Base-by-base conservation (phyloP, 2,888 invertebrate species). In the Drosophila mayaguana region DNA sequence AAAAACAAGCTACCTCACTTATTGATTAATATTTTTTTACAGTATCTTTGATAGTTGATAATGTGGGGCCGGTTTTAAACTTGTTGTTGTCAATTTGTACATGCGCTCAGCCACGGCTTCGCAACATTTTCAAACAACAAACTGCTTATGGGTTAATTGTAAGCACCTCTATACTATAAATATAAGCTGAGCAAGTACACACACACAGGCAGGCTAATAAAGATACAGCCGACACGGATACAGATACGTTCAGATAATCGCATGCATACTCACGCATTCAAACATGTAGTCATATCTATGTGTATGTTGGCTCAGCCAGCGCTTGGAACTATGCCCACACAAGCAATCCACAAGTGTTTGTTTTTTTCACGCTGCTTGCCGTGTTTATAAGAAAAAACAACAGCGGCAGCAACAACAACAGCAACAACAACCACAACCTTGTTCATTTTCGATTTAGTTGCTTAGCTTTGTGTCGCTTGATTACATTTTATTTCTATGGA, bases 401-500 rank as follows among this genome's bases (percentile, higher is more conserved):
- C 50, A 34, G 14, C 16, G 16, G 16, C 22, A 3, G 6, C 32
- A 14, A n/a, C 50, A 18, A 1, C 32, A 16, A 2, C 14, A 22
- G 5, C 20, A 20, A 7, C 22, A 9, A 22, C 34, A 51, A 63
- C 22, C 43, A 60, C 28, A 60, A 50, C 55, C 51, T 72, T 72
- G 60, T 67, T 20, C 9, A 63, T 60, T 40, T 56, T 54, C 38
- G 11, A 36, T 68, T 40, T 28, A 73, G 48, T 57, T 55, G 48
- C 63, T 63, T 45, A 20, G 55, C 28, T 70, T 43, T 53, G 38
- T 50, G 64, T 40, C 56, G 80, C 75, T 75, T 65, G 63, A 72
- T 77, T 83, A 78, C 70, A 78, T 70, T 83, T 70, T 8, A 69
- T 69, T 77, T 77, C 60, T 43, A 81, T 78, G 89, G 78, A 88